A percentile compares a stretch with the other conserved stretches of the same genome.
phyloP scores from a whole-genome alignment of 2,797 vertebrate genomes.

The Liasis olivaceus region DNA sequence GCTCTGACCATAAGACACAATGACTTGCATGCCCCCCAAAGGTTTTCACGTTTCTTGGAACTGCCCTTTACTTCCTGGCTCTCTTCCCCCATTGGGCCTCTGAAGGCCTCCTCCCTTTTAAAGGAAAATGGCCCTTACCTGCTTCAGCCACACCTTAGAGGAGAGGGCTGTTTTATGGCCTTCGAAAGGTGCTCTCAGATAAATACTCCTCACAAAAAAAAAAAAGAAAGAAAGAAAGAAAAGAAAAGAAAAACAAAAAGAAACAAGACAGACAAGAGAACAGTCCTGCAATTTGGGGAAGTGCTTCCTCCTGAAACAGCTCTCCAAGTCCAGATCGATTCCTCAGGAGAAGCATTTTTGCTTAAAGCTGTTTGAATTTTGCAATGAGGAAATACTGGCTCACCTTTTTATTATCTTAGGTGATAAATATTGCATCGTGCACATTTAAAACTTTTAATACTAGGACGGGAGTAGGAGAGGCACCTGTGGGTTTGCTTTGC shows the following conservation, averaged over 20 bases:
- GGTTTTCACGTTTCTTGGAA: background rate
- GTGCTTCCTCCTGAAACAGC: background rate
- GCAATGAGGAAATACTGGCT: conserved; percentile 57
- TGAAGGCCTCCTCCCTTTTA: background rate
- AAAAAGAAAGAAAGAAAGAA: background rate
- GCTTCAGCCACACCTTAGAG: background rate
- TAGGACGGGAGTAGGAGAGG: conserved; percentile 50
- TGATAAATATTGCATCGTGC: conserved; percentile 84
- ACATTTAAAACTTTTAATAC: conserved; percentile 75
- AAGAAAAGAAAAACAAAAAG: background rate
- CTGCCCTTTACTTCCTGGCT: background rate
- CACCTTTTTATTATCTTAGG: conserved; percentile 71
- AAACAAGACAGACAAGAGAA: background rate
- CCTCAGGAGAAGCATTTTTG: conserved; percentile 44
- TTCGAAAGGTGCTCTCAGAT: background rate
- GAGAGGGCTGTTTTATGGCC: background rate
- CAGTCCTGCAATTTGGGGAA: background rate
- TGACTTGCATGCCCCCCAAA: background rate
- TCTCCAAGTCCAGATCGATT: conserved; percentile 17
- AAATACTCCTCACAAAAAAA: background rate
- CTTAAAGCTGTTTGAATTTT: conserved; percentile 59
- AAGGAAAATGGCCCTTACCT: conserved; percentile 17
- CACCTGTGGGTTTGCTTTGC: conserved; percentile 6
- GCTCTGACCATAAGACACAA: background rate
- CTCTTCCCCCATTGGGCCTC: background rate